phyloP scores from a whole-genome alignment of 2,113 vertebrate species.

The Vulpes vulpes region DNA sequence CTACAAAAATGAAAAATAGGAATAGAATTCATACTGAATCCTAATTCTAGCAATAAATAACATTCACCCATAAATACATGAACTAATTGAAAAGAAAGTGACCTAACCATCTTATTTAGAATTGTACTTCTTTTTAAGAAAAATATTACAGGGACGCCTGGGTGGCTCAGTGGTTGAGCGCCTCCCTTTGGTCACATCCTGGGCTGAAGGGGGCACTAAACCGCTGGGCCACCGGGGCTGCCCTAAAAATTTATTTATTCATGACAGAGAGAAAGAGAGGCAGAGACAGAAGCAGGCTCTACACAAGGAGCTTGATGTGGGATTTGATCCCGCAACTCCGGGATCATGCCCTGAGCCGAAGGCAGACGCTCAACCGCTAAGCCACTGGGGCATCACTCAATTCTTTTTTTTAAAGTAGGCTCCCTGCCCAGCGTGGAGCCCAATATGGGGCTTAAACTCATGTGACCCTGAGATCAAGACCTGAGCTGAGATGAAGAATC shows the following conservation, averaged over 20 bases:
- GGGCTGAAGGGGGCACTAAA: too few species aligned
- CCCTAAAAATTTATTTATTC: too few species aligned
- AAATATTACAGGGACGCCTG: not conserved
- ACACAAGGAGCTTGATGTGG: too few species aligned
- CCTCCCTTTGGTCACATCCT: too few species aligned
- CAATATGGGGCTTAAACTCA: not conserved
- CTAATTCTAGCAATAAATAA: not conserved
- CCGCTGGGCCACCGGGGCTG: too few species aligned
- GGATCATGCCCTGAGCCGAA: not conserved
- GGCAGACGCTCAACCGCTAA: not conserved
- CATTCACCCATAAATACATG: not conserved
- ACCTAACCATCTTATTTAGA: not conserved
- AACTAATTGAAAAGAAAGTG: not conserved
- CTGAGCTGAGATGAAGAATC: not conserved
- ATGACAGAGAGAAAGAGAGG: too few species aligned
- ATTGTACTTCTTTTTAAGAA: not conserved
- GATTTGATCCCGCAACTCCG: too few species aligned
- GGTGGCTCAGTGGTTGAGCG: too few species aligned
- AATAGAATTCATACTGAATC: not conserved
- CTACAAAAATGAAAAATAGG: not conserved
- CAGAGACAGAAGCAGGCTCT: too few species aligned
- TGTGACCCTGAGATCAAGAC: not conserved
- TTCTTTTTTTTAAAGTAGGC: not conserved
- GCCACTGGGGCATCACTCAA: not conserved
- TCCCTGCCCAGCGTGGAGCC: not conserved